These are phyloP conservation scores for Ondatra zibethicus DNA, from an alignment of 2,113 vertebrate species.

Conservation along the genomic window DNA sequence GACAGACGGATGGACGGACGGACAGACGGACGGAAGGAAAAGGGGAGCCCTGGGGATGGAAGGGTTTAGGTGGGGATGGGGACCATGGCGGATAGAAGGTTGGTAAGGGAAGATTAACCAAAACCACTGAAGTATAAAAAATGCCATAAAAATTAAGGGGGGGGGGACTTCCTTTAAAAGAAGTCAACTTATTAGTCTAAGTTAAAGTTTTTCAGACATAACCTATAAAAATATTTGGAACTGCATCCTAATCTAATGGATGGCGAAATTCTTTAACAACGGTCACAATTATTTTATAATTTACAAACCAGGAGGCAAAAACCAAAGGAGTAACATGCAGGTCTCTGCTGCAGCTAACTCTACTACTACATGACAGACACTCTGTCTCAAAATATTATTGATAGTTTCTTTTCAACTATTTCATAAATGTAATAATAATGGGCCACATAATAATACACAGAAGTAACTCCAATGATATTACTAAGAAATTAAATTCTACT, in stretches of 20 bases:
- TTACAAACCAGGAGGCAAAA: conserved; percentile 2
- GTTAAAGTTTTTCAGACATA: conserved; percentile 21
- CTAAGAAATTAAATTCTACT: conserved; percentile 29
- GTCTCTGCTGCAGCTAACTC: not conserved
- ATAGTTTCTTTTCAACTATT: not conserved
- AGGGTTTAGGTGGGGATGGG: not conserved
- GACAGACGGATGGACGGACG: too few relatives aligned
- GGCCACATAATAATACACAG: not conserved
- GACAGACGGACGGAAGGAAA: too few relatives aligned
- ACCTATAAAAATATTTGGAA: conserved; percentile 40
- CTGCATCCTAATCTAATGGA: not conserved
- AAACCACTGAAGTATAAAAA: not conserved
- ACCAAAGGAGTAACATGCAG: not conserved
- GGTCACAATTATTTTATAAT: conserved; percentile 27
- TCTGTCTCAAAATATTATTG: conserved; percentile 1
- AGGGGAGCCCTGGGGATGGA: not conserved
- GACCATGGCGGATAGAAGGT: too few relatives aligned
- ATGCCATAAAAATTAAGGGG: not conserved
- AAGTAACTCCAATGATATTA: conserved; percentile 9
- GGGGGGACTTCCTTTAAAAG: not conserved
- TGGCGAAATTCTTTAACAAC: conserved; percentile 34
- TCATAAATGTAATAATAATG: conserved; percentile 43
- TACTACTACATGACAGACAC: not conserved
- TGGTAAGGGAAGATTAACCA: not conserved
- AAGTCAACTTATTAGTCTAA: conserved; percentile 19